Base-by-base conservation (phyloP, 1,140 invertebrate genomes). In the Bombyx mandarina region DNA sequence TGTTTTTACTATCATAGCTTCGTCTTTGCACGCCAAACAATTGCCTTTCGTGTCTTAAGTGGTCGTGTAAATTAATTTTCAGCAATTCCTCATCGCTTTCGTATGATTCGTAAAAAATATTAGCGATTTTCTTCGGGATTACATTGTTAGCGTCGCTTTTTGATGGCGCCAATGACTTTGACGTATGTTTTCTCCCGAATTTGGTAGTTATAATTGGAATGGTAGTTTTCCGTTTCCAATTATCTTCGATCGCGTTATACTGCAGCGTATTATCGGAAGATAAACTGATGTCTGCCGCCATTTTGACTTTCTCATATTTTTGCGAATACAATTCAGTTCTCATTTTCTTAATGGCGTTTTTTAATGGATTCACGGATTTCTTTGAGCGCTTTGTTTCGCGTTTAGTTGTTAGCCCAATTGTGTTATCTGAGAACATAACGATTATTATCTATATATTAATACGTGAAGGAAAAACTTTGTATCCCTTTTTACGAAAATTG, bases 1-100 rank as follows among this genome's bases (percentile, higher is more conserved):
- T 26, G n/a, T 48, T 7, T 22, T 58, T 43, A 52, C 9, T 47
- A 43, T 49, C 1, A 8, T 45, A 50, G 56, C 63, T 43, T 60
- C 56, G 8, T 56, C 47, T 44, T 10, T 45, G n/a, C 8, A 54
- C 43, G 12, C 18, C 12, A 22, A 8, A 22, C 8, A 44, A 10
- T 53, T 46, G 22, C 2, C 8, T 43, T 6, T 44, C 58, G 35
- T 64, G 56, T 9, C 56, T 8, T 6, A 64, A 52, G 3, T 52
- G 58, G 44, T 64, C 56, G 44, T 45, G n/a, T 10, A 64, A 45
- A 48, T 64, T 58, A 3, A 52, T 26, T 49, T 58, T 64, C n/a
- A 64, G 26, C 22, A 22, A 12, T 51, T 50, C 26, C 3, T 57
- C 58, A 48, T 49, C 48, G 12, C 46, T 57, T 9, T 57, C 54